These are phyloP conservation scores for Lepidostoma basale DNA, from an alignment of 1,140 invertebrate species.

Conservation along the genomic window DNA sequence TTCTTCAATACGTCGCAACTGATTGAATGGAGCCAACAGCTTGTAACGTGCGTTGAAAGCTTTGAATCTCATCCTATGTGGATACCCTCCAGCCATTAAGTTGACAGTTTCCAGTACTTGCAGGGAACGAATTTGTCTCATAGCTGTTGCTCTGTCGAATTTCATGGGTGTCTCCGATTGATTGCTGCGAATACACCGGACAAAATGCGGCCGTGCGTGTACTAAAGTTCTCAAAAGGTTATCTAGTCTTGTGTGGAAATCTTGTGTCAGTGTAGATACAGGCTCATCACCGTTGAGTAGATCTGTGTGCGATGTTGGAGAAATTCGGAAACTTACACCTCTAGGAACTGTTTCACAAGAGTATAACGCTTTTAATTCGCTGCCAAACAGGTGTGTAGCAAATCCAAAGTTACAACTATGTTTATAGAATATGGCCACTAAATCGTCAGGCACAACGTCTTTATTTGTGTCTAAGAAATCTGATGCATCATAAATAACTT, in stretches of 20 bases:
- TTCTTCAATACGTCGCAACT: constrained; percentile 77
- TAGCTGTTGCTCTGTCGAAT: constrained; percentile 74
- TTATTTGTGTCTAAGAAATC: constrained; percentile 92
- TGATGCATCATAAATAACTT: constrained; percentile 87
- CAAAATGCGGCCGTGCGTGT: constrained; percentile 92
- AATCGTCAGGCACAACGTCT: constrained; percentile 89
- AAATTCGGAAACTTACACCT: constrained; percentile 86
- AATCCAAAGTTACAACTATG: constrained; percentile 94
- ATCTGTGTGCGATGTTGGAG: constrained; percentile 88
- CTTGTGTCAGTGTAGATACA: constrained; percentile 89
- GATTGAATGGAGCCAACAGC: constrained; percentile 78
- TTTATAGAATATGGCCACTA: constrained; percentile 92
- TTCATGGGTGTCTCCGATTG: constrained; percentile 74
- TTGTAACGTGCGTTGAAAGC: constrained; percentile 89
- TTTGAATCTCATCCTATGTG: constrained; percentile 93
- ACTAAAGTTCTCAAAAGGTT: constrained; percentile 89
- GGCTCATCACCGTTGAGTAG: constrained; percentile 87
- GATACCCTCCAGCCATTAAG: constrained; percentile 91
- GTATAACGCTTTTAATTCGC: constrained; percentile 87
- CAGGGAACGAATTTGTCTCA: constrained; percentile 84
- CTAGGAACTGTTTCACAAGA: constrained; percentile 80
- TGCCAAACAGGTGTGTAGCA: constrained; percentile 91
- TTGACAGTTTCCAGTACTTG: constrained; percentile 95
- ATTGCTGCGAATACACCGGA: constrained; percentile 89
- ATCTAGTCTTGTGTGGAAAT: constrained; percentile 92